phyloP scores from a whole-genome alignment of 2,888 invertebrate species.

The Epistrophella euchroma region DNA sequence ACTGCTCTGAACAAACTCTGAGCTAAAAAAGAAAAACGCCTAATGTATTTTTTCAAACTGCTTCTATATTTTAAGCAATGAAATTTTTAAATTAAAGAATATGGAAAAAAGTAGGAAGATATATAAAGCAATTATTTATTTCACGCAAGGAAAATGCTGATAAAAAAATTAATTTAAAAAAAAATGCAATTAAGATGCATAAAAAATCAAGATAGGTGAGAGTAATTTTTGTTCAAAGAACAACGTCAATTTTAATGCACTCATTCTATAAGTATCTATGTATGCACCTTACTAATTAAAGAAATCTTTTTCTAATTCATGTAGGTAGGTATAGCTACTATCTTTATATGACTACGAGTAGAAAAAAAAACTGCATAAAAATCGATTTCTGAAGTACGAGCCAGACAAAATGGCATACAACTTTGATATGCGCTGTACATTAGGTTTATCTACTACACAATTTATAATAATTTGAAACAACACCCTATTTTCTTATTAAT shows the following conservation, averaged over 20 bases:
- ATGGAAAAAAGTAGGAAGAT: too few species aligned
- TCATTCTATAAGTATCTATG: not conserved
- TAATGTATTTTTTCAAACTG: too few species aligned
- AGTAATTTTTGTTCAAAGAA: not conserved
- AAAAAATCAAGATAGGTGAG: not conserved
- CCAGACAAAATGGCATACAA: slow-evolving; percentile 41
- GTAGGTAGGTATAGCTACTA: not conserved
- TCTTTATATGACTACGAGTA: not conserved
- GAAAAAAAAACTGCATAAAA: slow-evolving; percentile 15
- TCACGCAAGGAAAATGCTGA: not conserved
- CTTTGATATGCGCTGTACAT: slow-evolving; percentile 5
- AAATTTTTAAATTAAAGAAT: too few species aligned
- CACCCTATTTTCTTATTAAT: not conserved
- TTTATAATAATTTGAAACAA: not conserved
- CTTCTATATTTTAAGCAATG: too few species aligned
- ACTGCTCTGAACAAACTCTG: too few species aligned
- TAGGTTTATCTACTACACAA: not conserved
- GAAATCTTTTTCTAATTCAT: slow-evolving; percentile 8
- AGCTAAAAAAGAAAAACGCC: too few species aligned
- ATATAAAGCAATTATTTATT: too few species aligned
- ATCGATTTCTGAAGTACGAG: slow-evolving; percentile 31
- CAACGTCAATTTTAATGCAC: not conserved
- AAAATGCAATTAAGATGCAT: not conserved
- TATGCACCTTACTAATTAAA: not conserved
- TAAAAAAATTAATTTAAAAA: not conserved